phyloP scores from a whole-genome alignment of 2,888 invertebrate genomes.

The Tuberolachnus salignus region DNA sequence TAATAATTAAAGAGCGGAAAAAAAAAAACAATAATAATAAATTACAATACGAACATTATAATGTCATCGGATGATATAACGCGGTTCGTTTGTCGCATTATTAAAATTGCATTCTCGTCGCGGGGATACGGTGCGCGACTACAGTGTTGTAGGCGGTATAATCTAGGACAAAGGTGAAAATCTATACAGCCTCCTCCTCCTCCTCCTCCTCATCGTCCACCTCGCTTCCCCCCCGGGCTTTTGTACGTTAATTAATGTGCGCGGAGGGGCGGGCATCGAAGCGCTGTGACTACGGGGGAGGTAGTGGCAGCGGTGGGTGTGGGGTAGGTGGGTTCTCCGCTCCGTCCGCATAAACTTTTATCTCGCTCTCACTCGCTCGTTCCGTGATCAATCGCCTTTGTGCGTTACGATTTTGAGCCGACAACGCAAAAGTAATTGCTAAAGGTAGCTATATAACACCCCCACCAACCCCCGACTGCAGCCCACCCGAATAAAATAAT shows the following conservation, averaged over 20 bases:
- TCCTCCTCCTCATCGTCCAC: neutral
- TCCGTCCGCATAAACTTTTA: slow-evolving; percentile 20
- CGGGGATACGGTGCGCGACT: neutral
- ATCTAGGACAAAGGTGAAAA: slow-evolving; percentile 47
- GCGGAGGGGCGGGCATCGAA: neutral
- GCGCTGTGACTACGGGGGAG: neutral
- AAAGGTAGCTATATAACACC: neutral
- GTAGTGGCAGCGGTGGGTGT: no score
- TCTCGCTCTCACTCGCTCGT: slow-evolving; percentile 2
- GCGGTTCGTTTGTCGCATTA: slow-evolving; percentile 48
- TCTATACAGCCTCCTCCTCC: neutral
- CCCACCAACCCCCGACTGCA: no score
- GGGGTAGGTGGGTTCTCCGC: slow-evolving; percentile 9
- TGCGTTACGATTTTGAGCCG: slow-evolving; percentile 53
- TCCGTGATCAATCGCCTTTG: slow-evolving; percentile 41
- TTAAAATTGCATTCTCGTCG: slow-evolving; percentile 42
- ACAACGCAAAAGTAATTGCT: slow-evolving; percentile 45
- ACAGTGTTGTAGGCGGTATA: neutral
- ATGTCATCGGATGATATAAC: slow-evolving; percentile 32
- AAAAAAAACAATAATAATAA: slow-evolving; percentile 17
- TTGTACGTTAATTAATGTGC: slow-evolving; percentile 50
- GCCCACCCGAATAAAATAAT: no score
- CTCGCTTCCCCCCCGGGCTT: slow-evolving; percentile 9
- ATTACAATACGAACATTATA: slow-evolving; percentile 1
- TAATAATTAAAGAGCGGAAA: slow-evolving; percentile 22